Percentiles rank a stretch among this genome's conserved stretches.
These are phyloP conservation scores for Tiliqua scincoides DNA, from an alignment of 2,113 vertebrate species.

Conservation along the genomic window DNA sequence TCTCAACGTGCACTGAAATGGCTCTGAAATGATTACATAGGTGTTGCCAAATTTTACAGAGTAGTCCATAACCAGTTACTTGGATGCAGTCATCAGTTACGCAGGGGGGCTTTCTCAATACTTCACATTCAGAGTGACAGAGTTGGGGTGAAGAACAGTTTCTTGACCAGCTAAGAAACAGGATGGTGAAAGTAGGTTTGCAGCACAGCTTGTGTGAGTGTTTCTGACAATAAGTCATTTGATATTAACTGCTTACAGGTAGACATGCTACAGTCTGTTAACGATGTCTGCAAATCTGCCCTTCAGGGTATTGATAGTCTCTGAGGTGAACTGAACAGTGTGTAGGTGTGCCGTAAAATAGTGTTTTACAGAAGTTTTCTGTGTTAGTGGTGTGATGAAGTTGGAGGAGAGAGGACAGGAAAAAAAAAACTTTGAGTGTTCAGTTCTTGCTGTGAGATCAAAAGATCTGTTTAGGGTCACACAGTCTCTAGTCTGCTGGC, in stretches of 20 bases:
- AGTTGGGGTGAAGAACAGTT: neutral
- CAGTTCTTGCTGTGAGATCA: neutral
- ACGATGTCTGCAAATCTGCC: neutral
- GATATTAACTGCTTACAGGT: constrained; percentile 30
- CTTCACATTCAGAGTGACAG: neutral
- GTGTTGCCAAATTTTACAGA: too few relatives aligned
- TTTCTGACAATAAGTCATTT: neutral
- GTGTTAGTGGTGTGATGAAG: constrained; percentile 21
- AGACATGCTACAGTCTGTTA: neutral
- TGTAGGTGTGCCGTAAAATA: neutral
- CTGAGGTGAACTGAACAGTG: constrained; percentile 9
- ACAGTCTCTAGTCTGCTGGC: neutral
- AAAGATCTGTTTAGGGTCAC: neutral
- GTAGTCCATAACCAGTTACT: too few relatives aligned
- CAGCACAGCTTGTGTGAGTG: neutral
- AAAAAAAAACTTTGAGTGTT: neutral
- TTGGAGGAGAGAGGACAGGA: neutral
- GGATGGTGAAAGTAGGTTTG: neutral
- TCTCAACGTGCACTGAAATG: constrained; percentile 35
- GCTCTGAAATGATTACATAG: too few relatives aligned
- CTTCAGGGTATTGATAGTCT: constrained; percentile 9
- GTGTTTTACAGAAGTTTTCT: constrained; percentile 25
- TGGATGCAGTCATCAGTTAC: fast-evolving
- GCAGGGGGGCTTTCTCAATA: neutral
- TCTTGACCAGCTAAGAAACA: neutral